Percentiles rank a stretch among this genome's conserved stretches.
Evolutionary conservation across 1,140 invertebrate genomes (phyloP).

Genomic region (Trichogramma pretiosum): DNA sequence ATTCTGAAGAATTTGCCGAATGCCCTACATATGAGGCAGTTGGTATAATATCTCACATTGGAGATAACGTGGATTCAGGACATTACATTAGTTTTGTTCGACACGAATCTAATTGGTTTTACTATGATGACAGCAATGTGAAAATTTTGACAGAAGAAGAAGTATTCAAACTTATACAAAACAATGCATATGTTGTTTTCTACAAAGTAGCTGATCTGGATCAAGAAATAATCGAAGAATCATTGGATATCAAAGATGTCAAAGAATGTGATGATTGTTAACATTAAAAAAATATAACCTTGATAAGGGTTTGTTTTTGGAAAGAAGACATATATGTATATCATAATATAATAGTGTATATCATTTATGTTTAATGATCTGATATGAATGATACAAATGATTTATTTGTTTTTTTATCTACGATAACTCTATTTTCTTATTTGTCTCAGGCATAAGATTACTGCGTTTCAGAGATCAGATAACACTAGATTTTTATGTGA

Average conservation of each 20-base stretch:
- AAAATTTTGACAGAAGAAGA: conserved; percentile 28
- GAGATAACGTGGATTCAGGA: conserved; percentile 33
- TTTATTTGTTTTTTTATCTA: too few species aligned
- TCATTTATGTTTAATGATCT: too few species aligned
- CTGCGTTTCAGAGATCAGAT: too few species aligned
- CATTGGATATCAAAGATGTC: too few species aligned
- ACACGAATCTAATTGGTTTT: conserved; percentile 33
- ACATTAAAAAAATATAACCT: not conserved
- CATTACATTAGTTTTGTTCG: conserved; percentile 37
- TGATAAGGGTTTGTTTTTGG: too few species aligned
- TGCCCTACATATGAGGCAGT: conserved; percentile 28
- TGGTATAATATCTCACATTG: conserved; percentile 34
- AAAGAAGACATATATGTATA: too few species aligned
- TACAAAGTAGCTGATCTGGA: conserved; percentile 26
- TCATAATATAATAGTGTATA: too few species aligned
- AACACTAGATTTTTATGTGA: too few species aligned
- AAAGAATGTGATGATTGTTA: conserved; percentile 14
- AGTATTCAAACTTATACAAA: conserved; percentile 29
- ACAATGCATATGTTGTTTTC: conserved; percentile 34
- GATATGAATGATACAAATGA: too few species aligned
- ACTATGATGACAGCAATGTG: conserved; percentile 34
- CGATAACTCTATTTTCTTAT: too few species aligned
- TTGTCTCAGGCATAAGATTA: too few species aligned
- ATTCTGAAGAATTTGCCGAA: conserved; percentile 14
- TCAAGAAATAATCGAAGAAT: conserved; percentile 6